Conservation (phyloP, 92 coral and sea anemone species). For the Parazoanthus swiftii region DNA sequence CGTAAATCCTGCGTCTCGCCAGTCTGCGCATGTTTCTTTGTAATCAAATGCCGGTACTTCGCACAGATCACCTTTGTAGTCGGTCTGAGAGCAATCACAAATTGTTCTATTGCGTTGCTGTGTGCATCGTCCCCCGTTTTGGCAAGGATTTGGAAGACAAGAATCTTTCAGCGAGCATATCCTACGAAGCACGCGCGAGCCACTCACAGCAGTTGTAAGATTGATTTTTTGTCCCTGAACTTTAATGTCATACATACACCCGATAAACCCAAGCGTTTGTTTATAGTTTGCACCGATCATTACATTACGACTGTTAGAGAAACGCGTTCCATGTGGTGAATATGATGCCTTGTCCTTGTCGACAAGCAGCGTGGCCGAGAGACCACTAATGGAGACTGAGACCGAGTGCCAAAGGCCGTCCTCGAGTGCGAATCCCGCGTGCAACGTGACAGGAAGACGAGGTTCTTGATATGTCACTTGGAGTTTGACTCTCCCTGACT, state of each 20-base stretch:
- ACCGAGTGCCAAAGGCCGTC: conserved; percentile 90
- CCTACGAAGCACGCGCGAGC: conserved; percentile 39
- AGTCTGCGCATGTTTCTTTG: conserved; percentile 79
- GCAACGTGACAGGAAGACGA: conserved; percentile 41
- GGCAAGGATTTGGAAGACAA: conserved; percentile 83
- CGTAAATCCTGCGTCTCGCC: conserved; percentile 67
- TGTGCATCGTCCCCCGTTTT: conserved; percentile 72
- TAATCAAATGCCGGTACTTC: conserved; percentile 58
- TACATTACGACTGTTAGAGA: conserved; percentile 52
- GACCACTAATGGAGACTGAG: conserved; percentile 56
- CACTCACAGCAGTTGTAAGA: conserved; percentile 26
- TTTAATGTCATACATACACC: conserved; percentile 77
- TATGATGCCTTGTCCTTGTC: conserved; percentile 49
- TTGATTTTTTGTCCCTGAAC: conserved; percentile 63
- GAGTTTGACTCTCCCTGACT: conserved; percentile 56
- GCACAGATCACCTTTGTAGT: conserved; percentile 65
- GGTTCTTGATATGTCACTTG: conserved; percentile 52
- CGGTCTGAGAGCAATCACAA: conserved; percentile 82
- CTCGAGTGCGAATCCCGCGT: conserved; percentile 52
- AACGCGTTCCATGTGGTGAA: conserved; percentile 22
- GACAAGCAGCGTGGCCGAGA: conserved; percentile 51
- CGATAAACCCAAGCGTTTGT: conserved; percentile 59
- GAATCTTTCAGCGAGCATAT: conserved; percentile 64
- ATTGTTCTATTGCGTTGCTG: conserved; percentile 53
- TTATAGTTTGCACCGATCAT: conserved; percentile 55